Base-by-base conservation (phyloP, 2,888 invertebrate genomes). In the Helleia helle region DNA sequence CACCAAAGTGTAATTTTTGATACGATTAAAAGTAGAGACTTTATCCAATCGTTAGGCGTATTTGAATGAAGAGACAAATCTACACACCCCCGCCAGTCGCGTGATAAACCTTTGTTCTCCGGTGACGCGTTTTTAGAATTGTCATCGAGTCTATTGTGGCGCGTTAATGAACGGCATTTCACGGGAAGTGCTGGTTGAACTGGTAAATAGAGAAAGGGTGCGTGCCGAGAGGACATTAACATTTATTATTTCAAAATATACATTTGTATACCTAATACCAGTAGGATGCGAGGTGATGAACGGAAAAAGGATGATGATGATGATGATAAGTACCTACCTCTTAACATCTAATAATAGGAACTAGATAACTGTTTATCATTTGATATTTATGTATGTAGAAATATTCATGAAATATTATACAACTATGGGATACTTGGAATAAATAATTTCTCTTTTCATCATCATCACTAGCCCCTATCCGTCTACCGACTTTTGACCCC, bases 61-160 rank as follows among this genome's bases (percentile, higher is more conserved):
- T 39, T 40, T 34, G 17, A 40, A 65, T 57, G 38, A 66, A 68
- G 57, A 51, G 46, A 48, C 53, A 58, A 54, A 58, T 62, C 49
- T 55, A 57, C 62, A 62, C 62, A 60, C 56, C 53, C 57, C 50
- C 52, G 56, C 41, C 42, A 36, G 42, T 44, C 37, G 36, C 36
- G 28, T 47, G 48, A 50, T 49, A 49, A 44, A 48, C 49, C 49
- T 31, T 56, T 56, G 56, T 56, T 56, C 54, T 46, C 36, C 13
- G 27, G 58, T 59, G 59, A 59, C 60, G 65, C 66, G 65, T 71
- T 71, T 72, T 71, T 66, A 68, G 68, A 69, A 74, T 66, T 72
- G 67, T 66, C 67, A 68, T 71, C 63, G 62, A 62, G 62, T 60
- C 68, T 59, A 71, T 73, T 75, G 71, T 72, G 55, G 56, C 50